These are phyloP conservation scores for Phaonia tiefii DNA, from an alignment of 2,888 invertebrate genomes.

Conservation along the genomic window DNA sequence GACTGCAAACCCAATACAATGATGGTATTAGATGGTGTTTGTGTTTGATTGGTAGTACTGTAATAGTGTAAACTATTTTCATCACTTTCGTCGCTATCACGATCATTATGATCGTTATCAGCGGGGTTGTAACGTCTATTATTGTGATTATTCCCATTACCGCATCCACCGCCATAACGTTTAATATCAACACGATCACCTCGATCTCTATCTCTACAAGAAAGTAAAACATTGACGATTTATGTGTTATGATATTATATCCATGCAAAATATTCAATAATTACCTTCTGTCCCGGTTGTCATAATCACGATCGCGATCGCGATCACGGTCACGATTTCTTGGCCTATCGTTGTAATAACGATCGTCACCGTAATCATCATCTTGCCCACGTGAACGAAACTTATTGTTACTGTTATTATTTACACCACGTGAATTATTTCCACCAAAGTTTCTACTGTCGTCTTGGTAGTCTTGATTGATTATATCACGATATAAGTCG, in stretches of 20 bases:
- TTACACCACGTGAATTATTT: conserved; percentile 26
- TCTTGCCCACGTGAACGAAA: conserved; percentile 69
- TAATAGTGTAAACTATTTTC: conserved; percentile 81
- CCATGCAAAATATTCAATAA: neutral
- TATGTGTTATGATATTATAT: conserved; percentile 16
- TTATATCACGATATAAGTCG: conserved; percentile 79
- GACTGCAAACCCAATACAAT: conserved; percentile 88
- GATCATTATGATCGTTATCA: conserved; percentile 70
- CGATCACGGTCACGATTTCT: conserved; percentile 72
- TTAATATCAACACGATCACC: conserved; percentile 65
- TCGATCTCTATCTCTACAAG: conserved; percentile 21
- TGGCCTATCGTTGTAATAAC: conserved; percentile 69
- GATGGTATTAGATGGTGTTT: conserved; percentile 86
- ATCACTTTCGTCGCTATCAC: conserved; percentile 77
- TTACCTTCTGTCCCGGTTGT: conserved; percentile 71
- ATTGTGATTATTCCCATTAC: conserved; percentile 62
- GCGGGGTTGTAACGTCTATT: conserved; percentile 72
- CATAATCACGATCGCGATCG: conserved; percentile 70
- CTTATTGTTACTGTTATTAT: conserved; percentile 65
- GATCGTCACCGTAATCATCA: conserved; percentile 70
- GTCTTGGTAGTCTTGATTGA: conserved; percentile 79
- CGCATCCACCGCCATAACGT: conserved; percentile 60
- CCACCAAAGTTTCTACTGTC: conserved; percentile 68
- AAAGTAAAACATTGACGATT: conserved; percentile 24
- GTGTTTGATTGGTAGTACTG: conserved; percentile 73